Evolutionary conservation across 2,888 invertebrate species (phyloP).

Genomic region (Drosophila fungiperda): DNA sequence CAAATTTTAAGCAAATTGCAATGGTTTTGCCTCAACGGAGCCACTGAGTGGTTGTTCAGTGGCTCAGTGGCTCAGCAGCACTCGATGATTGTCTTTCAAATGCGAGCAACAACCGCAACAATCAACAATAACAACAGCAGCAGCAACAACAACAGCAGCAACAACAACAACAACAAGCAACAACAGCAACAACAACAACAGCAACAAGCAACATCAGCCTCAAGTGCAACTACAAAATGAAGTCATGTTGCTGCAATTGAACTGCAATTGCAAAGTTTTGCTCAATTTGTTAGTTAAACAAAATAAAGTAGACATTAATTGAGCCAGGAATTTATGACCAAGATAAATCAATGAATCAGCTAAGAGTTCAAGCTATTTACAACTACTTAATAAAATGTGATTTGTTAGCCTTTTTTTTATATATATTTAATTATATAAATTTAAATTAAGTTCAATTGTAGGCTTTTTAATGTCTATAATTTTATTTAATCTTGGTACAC

Average conservation of each 20-base stretch:
- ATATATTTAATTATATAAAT: not conserved
- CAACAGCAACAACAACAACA: conserved; percentile 33
- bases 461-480: not conserved
- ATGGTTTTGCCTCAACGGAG: conserved; percentile 43
- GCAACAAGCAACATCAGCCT: conserved; percentile 38
- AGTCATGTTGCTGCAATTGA: conserved; percentile 73
- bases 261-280: conserved; percentile 67
- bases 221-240: conserved; percentile 49
- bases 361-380: not conserved
- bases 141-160: conserved; percentile 31
- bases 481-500: not conserved
- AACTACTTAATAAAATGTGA: not conserved
- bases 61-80: conserved; percentile 27
- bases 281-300: conserved; percentile 71
- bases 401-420: not conserved
- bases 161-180: conserved; percentile 49
- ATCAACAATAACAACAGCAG: conserved; percentile 33
- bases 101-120: conserved; percentile 59
- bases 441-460: not conserved
- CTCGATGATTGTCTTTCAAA: conserved; percentile 75
- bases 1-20: conserved; percentile 79
- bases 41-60: conserved; percentile 21
- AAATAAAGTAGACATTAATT: conserved; percentile 74
- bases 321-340: conserved; percentile 63
- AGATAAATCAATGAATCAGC: conserved; percentile 47